Conservation (phyloP, 2,113 vertebrate genomes). For the Charadrius vociferus region DNA sequence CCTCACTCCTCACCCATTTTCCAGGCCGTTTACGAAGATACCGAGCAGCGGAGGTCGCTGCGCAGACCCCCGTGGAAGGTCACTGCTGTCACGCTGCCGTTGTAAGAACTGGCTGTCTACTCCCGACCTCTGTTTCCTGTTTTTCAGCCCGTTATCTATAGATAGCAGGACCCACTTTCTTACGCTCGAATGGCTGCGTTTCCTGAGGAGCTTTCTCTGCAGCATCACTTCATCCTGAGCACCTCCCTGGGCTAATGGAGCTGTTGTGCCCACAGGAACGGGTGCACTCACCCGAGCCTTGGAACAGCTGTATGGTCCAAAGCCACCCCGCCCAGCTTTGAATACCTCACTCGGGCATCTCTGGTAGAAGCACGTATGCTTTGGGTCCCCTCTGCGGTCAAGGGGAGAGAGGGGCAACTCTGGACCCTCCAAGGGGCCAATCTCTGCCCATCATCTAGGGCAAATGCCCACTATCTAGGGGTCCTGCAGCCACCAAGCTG, state of each 20-base stretch:
- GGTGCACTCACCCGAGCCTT: fast-evolving
- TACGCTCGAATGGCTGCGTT: neutral
- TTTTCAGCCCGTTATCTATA: neutral
- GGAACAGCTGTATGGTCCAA: neutral
- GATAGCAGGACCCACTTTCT: neutral
- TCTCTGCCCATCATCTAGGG: neutral
- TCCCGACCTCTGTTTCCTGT: neutral
- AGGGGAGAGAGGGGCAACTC: neutral
- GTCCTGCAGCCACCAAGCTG: neutral
- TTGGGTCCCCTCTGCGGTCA: neutral
- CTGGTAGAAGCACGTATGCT: fast-evolving
- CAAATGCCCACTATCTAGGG: neutral
- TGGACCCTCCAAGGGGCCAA: neutral
- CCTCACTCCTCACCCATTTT: neutral
- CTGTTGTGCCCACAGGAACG: neutral
- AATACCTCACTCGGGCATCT: neutral
- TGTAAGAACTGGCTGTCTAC: neutral
- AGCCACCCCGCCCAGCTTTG: neutral
- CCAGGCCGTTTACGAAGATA: fast-evolving
- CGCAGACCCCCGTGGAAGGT: neutral
- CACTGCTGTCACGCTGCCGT: neutral
- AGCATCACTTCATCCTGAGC: neutral
- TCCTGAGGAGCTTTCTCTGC: slow-evolving; percentile 1
- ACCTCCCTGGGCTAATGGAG: neutral
- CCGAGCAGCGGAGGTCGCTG: neutral